Evolutionary conservation across 2,797 vertebrate genomes (phyloP), one percentile per base, ranked within the genome.

Genomic region (Tangara arthus): DNA sequence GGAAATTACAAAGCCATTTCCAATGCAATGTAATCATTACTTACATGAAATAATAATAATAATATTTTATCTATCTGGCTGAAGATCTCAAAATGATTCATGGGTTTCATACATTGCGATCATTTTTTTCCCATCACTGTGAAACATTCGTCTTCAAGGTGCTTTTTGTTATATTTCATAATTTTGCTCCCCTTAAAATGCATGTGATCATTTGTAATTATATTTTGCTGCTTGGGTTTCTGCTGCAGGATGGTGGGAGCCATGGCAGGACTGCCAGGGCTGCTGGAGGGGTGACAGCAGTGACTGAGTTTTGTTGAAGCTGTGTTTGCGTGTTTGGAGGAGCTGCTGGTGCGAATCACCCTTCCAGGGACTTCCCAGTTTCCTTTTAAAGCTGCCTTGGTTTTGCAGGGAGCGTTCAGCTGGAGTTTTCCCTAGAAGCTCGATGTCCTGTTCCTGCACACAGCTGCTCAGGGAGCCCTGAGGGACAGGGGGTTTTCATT

Each of bases 1-100:
- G 94, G 94, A 96, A 96, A 97, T 96, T 96, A 64, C 70, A 94
- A 88, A 73, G 30, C 39, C 22, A 72, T 94, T 95, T 92, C 72
- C 85, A 91, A 95, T 76, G 52, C 57, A 91, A 79, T 39, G 5
- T 65, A 65, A 63, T 73, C 73, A 92, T 89, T 92, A 90, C 71
- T 22, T 80, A 85, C 28, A 64, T 55, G 61, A 73, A 94, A 80
- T 89, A 59, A 88, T 37, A 75, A 88, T 79, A 63, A 42, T 5
- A 89, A 47, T 82, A 82, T 84, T 94, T 95, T 76, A 42, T 63
- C 64, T 55, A 55, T 92, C 69, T 83, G 72, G 55, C 52, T 70
- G 37, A 78, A 82, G 52, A 90, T 81, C 66, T 86, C 63, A 76
- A 30, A 90, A 81, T 81, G 23, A 65, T 79, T 88, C 24, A 28